Evolutionary conservation across 2,888 invertebrate species (phyloP).

Genomic region (Pseudoips prasinana): DNA sequence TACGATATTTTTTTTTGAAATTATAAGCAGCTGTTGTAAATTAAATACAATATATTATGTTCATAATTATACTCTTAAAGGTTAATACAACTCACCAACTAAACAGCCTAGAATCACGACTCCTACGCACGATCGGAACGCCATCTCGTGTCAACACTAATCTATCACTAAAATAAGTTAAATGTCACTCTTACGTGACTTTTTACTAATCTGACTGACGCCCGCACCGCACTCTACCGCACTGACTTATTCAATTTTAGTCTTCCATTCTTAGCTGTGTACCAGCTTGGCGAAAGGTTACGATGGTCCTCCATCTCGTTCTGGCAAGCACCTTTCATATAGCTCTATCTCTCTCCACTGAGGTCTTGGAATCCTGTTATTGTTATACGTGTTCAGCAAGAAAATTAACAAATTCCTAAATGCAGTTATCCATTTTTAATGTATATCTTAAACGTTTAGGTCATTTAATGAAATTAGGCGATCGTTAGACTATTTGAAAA

Average conservation of each 20-base stretch:
- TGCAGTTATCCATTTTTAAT: constrained; percentile 33
- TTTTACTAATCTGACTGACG: constrained; percentile 53
- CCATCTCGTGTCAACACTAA: constrained; percentile 65
- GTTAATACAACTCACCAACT: constrained; percentile 69
- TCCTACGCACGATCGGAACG: constrained; percentile 59
- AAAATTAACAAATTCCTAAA: constrained; percentile 49
- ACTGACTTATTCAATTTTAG: constrained; percentile 75
- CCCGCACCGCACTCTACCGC: constrained; percentile 67
- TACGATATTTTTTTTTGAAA: too few relatives aligned
- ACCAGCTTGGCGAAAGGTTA: constrained; percentile 71
- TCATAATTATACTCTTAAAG: too few relatives aligned
- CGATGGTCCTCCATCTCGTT: constrained; percentile 51
- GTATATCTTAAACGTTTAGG: background rate
- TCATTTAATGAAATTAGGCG: constrained; percentile 4
- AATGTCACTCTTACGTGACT: constrained; percentile 64
- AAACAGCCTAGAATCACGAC: constrained; percentile 61
- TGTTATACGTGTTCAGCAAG: constrained; percentile 70
- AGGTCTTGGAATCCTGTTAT: constrained; percentile 69
- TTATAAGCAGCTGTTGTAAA: too few relatives aligned
- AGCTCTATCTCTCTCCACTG: constrained; percentile 38
- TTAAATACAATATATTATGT: too few relatives aligned
- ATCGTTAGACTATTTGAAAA: constrained; percentile 8
- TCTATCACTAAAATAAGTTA: constrained; percentile 50
- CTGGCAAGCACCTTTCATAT: constrained; percentile 35
- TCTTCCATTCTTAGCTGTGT: constrained; percentile 67